A percentile compares a stretch with the other conserved stretches of the same genome.
These are phyloP conservation scores for Pseudochirops cupreus DNA, from an alignment of 2,797 vertebrate species.

Conservation along the genomic window DNA sequence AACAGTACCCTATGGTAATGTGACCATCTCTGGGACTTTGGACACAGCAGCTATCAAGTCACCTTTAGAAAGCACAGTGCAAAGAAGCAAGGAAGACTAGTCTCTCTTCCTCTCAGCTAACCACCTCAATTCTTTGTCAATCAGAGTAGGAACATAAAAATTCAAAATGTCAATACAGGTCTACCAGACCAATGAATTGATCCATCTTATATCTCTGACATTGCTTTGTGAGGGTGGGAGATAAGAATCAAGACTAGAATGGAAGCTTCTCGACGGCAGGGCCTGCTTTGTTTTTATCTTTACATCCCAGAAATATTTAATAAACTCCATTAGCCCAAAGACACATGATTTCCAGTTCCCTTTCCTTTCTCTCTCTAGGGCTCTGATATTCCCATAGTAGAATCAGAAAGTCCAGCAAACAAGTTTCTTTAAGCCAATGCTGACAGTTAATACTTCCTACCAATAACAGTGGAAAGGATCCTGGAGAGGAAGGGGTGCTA, in stretches of 20 bases:
- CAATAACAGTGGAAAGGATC: background rate
- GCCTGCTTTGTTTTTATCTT: background rate
- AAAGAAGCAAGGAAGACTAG: conserved; percentile 22
- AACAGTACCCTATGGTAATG: background rate
- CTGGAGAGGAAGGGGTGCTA: background rate
- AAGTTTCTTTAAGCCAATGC: conserved; percentile 41
- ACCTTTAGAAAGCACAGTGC: conserved; percentile 14
- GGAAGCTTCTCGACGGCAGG: background rate
- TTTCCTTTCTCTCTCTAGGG: conserved; percentile 25
- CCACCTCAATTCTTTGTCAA: background rate
- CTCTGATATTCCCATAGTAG: conserved; percentile 37
- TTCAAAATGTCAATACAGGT: background rate
- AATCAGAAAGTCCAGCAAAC: conserved; percentile 43
- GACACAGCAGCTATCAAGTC: background rate
- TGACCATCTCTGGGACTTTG: background rate
- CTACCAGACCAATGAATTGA: conserved; percentile 38
- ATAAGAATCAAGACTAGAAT: background rate
- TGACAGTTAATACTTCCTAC: conserved; percentile 42
- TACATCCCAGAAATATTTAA: background rate
- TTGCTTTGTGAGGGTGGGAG: conserved; percentile 43
- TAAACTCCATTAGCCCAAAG: conserved; percentile 4
- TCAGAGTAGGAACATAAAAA: background rate
- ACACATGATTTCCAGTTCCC: conserved; percentile 15
- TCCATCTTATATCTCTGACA: conserved; percentile 21
- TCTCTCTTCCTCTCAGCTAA: background rate